These are phyloP conservation scores for Mastacembelus armatus DNA, from an alignment of 2,797 vertebrate species.

Conservation along the genomic window DNA sequence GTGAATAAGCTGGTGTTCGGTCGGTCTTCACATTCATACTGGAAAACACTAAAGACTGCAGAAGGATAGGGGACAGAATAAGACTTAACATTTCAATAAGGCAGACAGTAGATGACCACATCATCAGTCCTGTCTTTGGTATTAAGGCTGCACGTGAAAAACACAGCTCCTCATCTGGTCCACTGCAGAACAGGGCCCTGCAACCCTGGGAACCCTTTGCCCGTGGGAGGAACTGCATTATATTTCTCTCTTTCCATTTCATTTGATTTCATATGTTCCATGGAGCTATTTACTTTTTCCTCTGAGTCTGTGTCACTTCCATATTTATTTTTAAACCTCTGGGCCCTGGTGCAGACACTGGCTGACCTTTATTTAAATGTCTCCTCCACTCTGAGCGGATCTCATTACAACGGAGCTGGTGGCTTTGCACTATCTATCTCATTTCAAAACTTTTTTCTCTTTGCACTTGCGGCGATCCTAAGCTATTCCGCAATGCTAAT, in stretches of 20 bases:
- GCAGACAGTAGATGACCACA: constrained; percentile 57
- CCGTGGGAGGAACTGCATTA: constrained; percentile 69
- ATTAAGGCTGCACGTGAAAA: constrained; percentile 41
- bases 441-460: constrained; percentile 72
- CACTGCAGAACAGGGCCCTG: constrained; percentile 56
- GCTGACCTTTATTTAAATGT: constrained; percentile 89
- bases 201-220: constrained; percentile 56
- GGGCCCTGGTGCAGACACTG: constrained; percentile 79
- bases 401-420: constrained; percentile 85
- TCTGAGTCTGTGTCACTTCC: constrained; percentile 79
- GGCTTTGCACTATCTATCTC: constrained; percentile 78
- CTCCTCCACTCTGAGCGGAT: constrained; percentile 81
- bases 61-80: constrained; percentile 51
- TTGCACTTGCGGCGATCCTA: constrained; percentile 71
- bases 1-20: constrained; percentile 54
- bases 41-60: constrained; percentile 45
- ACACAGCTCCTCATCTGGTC: constrained; percentile 43
- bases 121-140: constrained; percentile 62
- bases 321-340: constrained; percentile 86
- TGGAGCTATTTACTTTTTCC: constrained; percentile 82
- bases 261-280: constrained; percentile 81
- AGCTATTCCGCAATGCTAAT: constrained; percentile 75
- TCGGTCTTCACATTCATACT: constrained; percentile 28
- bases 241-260: constrained; percentile 79
- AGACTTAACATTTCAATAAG: constrained; percentile 71